Base-by-base conservation (phyloP, 2,888 invertebrate genomes). In the Perdita meconis region DNA sequence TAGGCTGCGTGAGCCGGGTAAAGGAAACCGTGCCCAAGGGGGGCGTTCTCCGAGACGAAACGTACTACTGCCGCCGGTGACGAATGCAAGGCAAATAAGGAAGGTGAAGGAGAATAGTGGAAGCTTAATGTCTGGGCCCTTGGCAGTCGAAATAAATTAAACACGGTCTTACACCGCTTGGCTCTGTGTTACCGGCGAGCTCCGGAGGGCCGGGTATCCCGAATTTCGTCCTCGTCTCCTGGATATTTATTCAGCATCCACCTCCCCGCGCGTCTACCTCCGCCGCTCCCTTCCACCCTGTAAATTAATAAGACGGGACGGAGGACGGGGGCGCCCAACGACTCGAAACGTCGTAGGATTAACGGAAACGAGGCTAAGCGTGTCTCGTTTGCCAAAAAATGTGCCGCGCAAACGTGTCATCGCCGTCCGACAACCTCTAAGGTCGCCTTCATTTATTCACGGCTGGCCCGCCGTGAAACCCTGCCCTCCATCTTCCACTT, bases 81-180 rank as follows among this genome's bases (percentile, higher is more conserved):
- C 86, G 86, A 87, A 89, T 86, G 85, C 86, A 88, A 86, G 82
- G 82, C 80, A 89, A 89, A 89, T 88, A 86, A 84, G 77, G 75
- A 78, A 70, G 69, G 64, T 26, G 67, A 65, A 70, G 67, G 80
- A 75, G 80, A 80, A 74, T 71, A 73, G 88, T 81, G 81, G 85
- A 87, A 85, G 83, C 86, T 88, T 87, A 88, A 87, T 86, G 88
- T 81, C 81, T 66, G 78, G 83, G 82, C 83, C 78, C 83, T 80
- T 84, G 82, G 78, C 82, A 86, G 86, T 85, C 80, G 87, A 89
- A 89, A 89, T 88, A 89, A 89, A 89, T 89, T 88, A 88, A 88
- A 87, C 87, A 88, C 87, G 77, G 83, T 82, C 83, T 87, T 86
- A 85, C 83, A 80, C 80, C 77, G 70, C 71, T 72, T 68, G 80